phyloP scores from a whole-genome alignment of 2,888 invertebrate species.

The Oscheius sp. region DNA sequence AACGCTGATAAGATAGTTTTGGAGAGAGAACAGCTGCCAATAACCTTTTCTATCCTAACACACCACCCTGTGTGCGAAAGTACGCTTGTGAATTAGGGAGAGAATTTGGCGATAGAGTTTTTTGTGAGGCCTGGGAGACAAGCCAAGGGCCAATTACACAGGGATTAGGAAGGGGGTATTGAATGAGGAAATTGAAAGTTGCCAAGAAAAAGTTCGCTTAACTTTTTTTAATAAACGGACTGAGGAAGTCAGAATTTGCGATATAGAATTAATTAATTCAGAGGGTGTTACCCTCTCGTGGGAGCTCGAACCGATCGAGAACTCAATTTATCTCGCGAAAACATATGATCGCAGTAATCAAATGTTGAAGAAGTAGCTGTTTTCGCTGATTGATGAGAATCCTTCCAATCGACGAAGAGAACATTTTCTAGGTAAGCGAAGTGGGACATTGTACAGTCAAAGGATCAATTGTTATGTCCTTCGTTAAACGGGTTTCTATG shows the following conservation, averaged over 20 bases:
- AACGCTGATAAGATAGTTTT: too few species aligned
- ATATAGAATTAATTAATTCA: neutral
- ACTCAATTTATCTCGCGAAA: slow-evolving; percentile 1
- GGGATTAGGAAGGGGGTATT: slow-evolving; percentile 9
- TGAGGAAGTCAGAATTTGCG: too few species aligned
- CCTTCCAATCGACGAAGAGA: neutral
- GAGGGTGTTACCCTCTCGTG: neutral
- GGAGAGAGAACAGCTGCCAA: too few species aligned
- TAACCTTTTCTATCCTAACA: too few species aligned
- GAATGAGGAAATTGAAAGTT: neutral
- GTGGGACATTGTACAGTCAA: slow-evolving; percentile 5
- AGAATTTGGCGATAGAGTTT: neutral
- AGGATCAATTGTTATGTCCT: slow-evolving; percentile 11
- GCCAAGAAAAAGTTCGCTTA: neutral
- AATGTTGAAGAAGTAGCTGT: too few species aligned
- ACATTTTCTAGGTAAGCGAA: neutral
- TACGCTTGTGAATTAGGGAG: neutral
- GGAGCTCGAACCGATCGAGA: neutral
- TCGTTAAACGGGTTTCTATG: slow-evolving; percentile 20
- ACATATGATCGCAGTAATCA: too few species aligned
- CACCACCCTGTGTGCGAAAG: too few species aligned
- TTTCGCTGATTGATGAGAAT: neutral
- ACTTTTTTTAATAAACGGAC: neutral
- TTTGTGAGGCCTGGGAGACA: neutral
- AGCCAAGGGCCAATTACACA: slow-evolving; percentile 2